phyloP scores from a whole-genome alignment of 64 coral and sea anemone species.

The Dendronephthya gigantea region DNA sequence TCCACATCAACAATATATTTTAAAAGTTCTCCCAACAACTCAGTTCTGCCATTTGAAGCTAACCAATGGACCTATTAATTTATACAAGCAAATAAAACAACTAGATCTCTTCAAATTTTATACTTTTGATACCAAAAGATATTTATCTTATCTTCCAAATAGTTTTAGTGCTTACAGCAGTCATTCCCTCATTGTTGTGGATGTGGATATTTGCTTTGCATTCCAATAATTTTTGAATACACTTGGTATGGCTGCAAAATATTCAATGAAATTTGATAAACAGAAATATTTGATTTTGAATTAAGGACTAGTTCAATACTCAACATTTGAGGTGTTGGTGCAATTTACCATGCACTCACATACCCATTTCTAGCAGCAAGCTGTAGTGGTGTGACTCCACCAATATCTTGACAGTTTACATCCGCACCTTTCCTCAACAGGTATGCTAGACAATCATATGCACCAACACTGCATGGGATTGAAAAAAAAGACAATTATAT shows the following conservation, averaged over 20 bases:
- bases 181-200: constrained; percentile 52
- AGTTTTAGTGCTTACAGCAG: constrained; percentile 39
- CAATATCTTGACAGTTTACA: constrained; percentile 50
- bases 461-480: constrained; percentile 32
- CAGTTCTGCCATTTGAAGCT: constrained; percentile 3
- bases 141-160: neutral
- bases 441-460: constrained; percentile 41
- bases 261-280: too few species aligned
- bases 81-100: neutral
- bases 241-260: constrained; percentile 44
- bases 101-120: neutral
- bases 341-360: neutral
- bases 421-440: constrained; percentile 40
- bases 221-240: constrained; percentile 51
- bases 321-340: too few species aligned
- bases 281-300: too few species aligned
- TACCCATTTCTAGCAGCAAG: constrained; percentile 59
- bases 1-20: constrained; percentile 9
- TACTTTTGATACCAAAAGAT: neutral
- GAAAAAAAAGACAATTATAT: neutral
- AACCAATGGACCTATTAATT: neutral
- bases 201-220: constrained; percentile 55
- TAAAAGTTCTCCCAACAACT: neutral
- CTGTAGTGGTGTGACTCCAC: constrained; percentile 42
- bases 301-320: too few species aligned